Percentiles rank a stretch among this genome's conserved stretches.
Conservation (phyloP, 2,113 vertebrate species). For the Forbesichthys papilliferus region DNA sequence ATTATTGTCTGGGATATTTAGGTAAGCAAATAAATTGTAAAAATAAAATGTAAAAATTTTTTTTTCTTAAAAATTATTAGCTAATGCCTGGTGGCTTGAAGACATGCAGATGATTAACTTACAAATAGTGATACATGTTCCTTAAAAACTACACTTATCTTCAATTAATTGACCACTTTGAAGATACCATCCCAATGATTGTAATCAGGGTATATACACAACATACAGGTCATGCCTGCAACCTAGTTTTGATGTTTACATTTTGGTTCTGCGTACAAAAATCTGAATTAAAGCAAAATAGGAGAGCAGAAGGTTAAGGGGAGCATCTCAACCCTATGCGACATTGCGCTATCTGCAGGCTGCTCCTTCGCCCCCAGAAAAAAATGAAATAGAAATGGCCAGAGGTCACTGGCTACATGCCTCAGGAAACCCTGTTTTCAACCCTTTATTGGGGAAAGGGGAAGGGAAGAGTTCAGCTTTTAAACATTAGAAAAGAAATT, state of each 20-base stretch:
- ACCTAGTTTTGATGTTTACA: constrained; percentile 68
- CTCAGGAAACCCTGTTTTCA: constrained; percentile 80
- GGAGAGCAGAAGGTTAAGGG: constrained; percentile 58
- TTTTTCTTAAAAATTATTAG: constrained; percentile 78
- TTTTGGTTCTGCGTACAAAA: constrained; percentile 82
- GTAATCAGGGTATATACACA: constrained; percentile 75
- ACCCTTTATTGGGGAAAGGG: constrained; percentile 64
- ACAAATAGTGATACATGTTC: constrained; percentile 82
- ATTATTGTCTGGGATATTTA: constrained; percentile 84
- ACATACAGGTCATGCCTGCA: constrained; percentile 73
- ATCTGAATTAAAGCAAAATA: constrained; percentile 72
- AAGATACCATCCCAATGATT: constrained; percentile 77
- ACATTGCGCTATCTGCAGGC: constrained; percentile 57
- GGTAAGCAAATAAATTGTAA: constrained; percentile 81
- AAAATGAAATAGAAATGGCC: constrained; percentile 69
- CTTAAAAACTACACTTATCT: constrained; percentile 80
- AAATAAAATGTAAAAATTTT: constrained; percentile 80
- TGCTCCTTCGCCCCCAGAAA: constrained; percentile 25
- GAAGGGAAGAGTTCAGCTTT: constrained; percentile 48
- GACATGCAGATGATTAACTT: constrained; percentile 84
- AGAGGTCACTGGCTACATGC: constrained; percentile 70
- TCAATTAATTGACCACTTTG: constrained; percentile 67
- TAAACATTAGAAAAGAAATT: constrained; percentile 40
- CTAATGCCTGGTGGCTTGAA: constrained; percentile 79
- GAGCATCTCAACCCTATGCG: constrained; percentile 53